A percentile compares a stretch with the other conserved stretches of the same genome.
phyloP scores from a whole-genome alignment of 2,797 vertebrate genomes.

The Xenopus petersii region DNA sequence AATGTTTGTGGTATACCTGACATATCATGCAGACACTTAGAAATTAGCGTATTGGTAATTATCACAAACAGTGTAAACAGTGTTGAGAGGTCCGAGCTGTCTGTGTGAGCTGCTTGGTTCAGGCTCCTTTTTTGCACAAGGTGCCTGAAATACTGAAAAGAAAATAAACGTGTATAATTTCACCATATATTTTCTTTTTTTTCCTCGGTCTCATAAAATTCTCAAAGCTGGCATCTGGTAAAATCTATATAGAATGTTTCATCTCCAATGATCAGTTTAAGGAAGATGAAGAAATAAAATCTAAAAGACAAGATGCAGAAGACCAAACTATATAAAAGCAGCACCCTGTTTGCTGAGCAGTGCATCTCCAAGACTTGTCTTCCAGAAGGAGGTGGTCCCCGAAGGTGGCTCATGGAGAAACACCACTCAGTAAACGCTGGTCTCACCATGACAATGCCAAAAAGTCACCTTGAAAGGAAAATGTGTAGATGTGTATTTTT shows the following conservation, averaged over 20 bases:
- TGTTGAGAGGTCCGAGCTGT: conserved; percentile 82
- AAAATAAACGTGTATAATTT: conserved; percentile 41
- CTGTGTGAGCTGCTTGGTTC: conserved; percentile 83
- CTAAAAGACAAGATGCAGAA: not conserved
- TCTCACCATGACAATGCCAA: not conserved
- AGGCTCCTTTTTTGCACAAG: conserved; percentile 81
- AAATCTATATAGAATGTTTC: not conserved
- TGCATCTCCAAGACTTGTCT: not conserved
- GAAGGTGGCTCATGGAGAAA: not conserved
- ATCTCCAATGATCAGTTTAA: not conserved
- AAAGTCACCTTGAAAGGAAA: conserved; percentile 1
- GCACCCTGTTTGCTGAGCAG: conserved; percentile 2
- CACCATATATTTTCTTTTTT: not conserved
- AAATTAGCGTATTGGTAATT: conserved; percentile 69
- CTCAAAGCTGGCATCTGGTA: conserved; percentile 1
- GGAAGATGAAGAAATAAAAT: conserved; percentile 2
- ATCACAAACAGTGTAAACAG: conserved; percentile 88
- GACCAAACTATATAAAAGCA: not conserved
- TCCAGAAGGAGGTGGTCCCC: not conserved
- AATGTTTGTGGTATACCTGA: no score
- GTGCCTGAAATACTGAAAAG: conserved; percentile 85
- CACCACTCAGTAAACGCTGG: conserved; percentile 21
- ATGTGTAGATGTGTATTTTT: not conserved
- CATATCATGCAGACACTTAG: conserved; percentile 46
- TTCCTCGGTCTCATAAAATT: not conserved